Conservation (phyloP, 1,140 invertebrate genomes). For the Zaprionus kolodkinae region DNA sequence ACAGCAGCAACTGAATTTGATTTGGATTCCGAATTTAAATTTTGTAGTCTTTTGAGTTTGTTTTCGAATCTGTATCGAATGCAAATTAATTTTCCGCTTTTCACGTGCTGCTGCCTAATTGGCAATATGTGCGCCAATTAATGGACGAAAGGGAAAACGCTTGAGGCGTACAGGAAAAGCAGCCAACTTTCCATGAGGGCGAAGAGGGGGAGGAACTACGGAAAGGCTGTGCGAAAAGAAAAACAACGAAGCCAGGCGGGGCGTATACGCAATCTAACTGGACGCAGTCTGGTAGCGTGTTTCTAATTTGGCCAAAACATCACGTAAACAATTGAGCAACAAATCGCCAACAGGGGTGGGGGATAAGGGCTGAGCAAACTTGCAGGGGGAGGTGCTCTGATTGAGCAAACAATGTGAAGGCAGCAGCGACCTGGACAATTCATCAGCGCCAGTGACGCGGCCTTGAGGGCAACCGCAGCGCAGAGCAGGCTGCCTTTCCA, state of each 20-base stretch:
- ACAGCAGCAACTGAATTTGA: slow-evolving; percentile 24
- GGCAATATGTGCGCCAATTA: slow-evolving; percentile 77
- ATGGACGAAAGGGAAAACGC: slow-evolving; percentile 44
- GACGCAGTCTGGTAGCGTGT: slow-evolving; percentile 23
- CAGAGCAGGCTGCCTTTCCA: slow-evolving; percentile 33
- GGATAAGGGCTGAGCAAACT: slow-evolving; percentile 16
- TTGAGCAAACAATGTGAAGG: slow-evolving; percentile 38
- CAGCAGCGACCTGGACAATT: slow-evolving; percentile 55
- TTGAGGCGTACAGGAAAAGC: slow-evolving; percentile 29
- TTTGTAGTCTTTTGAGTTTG: not conserved
- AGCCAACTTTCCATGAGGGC: slow-evolving; percentile 11
- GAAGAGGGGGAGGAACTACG: not conserved
- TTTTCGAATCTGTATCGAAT: slow-evolving; percentile 48
- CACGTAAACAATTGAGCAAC: slow-evolving; percentile 81
- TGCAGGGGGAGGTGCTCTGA: slow-evolving; percentile 23
- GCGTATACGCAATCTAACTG: slow-evolving; percentile 70
- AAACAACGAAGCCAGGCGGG: slow-evolving; percentile 18
- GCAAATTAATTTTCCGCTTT: slow-evolving; percentile 80
- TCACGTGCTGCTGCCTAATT: slow-evolving; percentile 60
- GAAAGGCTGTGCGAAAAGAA: not conserved
- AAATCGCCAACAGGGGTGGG: slow-evolving; percentile 23
- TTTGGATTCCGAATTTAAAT: slow-evolving; percentile 28
- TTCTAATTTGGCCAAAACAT: slow-evolving; percentile 75
- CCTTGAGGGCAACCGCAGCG: slow-evolving; percentile 62
- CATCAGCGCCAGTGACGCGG: slow-evolving; percentile 60